Conservation (phyloP, 2,113 vertebrate species). For the Bucco capensis region DNA sequence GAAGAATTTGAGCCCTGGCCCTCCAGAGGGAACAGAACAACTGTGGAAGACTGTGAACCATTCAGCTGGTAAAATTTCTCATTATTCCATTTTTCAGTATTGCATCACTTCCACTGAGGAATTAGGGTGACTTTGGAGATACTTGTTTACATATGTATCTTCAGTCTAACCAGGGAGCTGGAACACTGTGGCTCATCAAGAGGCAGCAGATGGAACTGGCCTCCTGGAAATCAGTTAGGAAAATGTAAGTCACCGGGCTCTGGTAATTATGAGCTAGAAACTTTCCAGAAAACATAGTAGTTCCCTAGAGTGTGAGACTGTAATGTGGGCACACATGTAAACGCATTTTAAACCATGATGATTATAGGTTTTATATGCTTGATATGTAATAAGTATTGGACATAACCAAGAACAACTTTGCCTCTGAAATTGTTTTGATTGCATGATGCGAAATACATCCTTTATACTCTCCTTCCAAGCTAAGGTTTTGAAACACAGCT, state of each 20-base stretch:
- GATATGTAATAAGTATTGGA: conserved; percentile 57
- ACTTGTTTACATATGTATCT: neutral
- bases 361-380: conserved; percentile 46
- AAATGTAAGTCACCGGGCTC: conserved; percentile 50
- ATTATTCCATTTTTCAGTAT: neutral
- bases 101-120: neutral
- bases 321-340: conserved; percentile 14
- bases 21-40: neutral
- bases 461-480: neutral
- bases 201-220: conserved; percentile 12
- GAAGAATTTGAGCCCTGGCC: neutral
- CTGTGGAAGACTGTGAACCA: neutral
- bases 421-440: conserved; percentile 47
- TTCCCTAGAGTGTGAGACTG: conserved; percentile 21
- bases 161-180: neutral
- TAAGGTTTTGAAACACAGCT: conserved; percentile 1
- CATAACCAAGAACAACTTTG: conserved; percentile 59
- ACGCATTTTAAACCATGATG: conserved; percentile 36
- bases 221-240: conserved; percentile 53
- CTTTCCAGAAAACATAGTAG: conserved; percentile 41
- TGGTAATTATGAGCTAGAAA: conserved; percentile 51
- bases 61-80: neutral
- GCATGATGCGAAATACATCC: neutral
- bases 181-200: neutral
- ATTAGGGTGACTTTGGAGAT: neutral